These are phyloP conservation scores for Argopecten irradians DNA, from an alignment of 1,140 invertebrate species.

Conservation along the genomic window DNA sequence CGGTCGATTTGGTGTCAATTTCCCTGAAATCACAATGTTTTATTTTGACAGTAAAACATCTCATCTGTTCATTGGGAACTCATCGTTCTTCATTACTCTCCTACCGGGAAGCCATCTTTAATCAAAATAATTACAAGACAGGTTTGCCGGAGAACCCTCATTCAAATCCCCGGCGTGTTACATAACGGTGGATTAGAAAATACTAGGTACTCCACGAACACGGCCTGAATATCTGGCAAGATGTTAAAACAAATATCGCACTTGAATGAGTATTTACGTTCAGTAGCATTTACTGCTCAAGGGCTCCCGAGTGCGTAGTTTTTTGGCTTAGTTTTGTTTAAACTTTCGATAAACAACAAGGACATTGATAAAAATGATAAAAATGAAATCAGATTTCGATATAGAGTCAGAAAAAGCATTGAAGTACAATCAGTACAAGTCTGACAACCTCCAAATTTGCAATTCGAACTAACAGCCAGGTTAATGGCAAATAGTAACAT, in stretches of 20 bases:
- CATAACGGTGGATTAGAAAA: background rate
- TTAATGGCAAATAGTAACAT: too few species aligned
- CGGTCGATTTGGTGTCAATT: slow-evolving; percentile 15
- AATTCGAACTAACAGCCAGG: too few species aligned
- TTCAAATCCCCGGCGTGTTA: background rate
- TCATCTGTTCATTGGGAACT: slow-evolving; percentile 1
- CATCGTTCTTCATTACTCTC: slow-evolving; percentile 5
- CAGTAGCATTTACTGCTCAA: too few species aligned
- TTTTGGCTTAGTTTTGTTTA: too few species aligned
- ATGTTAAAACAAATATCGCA: background rate
- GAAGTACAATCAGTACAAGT: too few species aligned
- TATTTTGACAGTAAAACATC: slow-evolving; percentile 23
- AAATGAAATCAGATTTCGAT: too few species aligned
- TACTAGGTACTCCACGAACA: background rate
- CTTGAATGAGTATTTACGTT: too few species aligned
- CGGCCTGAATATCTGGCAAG: background rate
- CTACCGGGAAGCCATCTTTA: slow-evolving; percentile 5
- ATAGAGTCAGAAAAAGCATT: too few species aligned
- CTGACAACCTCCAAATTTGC: too few species aligned
- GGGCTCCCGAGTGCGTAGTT: too few species aligned
- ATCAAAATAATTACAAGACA: slow-evolving; percentile 23
- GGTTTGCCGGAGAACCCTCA: background rate
- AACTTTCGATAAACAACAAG: too few species aligned
- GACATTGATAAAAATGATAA: too few species aligned
- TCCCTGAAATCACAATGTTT: background rate